Evolutionary conservation across 2,888 invertebrate genomes (phyloP).

Genomic region (Lycaena phlaeas): DNA sequence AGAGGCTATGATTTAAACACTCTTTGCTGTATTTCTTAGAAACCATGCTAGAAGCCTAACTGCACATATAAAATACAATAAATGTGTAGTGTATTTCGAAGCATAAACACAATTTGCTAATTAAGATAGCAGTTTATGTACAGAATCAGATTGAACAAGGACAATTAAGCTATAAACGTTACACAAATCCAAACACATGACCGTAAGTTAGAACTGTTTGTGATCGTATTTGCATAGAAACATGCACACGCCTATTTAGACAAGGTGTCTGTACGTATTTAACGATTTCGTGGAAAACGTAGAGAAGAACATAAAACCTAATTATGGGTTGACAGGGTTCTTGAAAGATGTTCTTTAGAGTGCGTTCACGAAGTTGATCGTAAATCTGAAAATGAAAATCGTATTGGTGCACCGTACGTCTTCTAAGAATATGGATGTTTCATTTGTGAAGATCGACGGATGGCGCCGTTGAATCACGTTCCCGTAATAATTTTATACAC

Average conservation of each 20-base stretch:
- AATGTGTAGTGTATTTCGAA: too few species aligned
- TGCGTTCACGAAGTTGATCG: neutral
- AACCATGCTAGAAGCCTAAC: too few species aligned
- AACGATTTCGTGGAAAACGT: slow-evolving; percentile 37
- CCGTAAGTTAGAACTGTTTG: neutral
- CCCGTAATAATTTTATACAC: slow-evolving; percentile 18
- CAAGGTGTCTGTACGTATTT: slow-evolving; percentile 37
- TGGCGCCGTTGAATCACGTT: slow-evolving; percentile 26
- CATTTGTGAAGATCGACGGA: slow-evolving; percentile 16
- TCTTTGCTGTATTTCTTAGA: too few species aligned
- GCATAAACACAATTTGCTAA: slow-evolving; percentile 1
- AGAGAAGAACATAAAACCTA: slow-evolving; percentile 4
- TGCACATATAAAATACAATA: too few species aligned
- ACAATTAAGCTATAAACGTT: slow-evolving; percentile 5
- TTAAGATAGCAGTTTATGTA: slow-evolving; percentile 3
- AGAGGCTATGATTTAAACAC: neutral
- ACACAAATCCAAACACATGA: neutral
- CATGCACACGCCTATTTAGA: slow-evolving; percentile 33
- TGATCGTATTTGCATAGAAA: slow-evolving; percentile 35
- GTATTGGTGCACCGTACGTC: neutral
- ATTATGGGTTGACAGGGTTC: slow-evolving; percentile 11
- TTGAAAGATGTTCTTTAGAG: neutral
- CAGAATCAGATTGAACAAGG: too few species aligned
- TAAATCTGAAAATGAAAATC: slow-evolving; percentile 2
- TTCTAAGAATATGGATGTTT: slow-evolving; percentile 23